Evolutionary conservation across 2,797 vertebrate genomes (phyloP).

Genomic region (Acridotheres tristis): DNA sequence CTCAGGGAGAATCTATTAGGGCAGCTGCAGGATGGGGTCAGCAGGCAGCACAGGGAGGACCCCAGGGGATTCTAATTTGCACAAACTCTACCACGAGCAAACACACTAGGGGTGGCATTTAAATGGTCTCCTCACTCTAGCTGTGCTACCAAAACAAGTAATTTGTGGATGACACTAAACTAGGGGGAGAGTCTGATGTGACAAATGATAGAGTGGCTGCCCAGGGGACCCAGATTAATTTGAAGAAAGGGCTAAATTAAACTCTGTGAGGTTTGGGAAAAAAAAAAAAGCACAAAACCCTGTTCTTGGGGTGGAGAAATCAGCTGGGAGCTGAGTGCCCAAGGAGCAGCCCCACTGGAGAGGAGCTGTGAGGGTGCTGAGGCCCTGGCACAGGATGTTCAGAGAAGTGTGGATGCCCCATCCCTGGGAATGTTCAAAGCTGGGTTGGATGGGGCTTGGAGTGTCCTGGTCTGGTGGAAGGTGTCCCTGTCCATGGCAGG

Average conservation of each 20-base stretch:
- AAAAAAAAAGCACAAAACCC: not conserved
- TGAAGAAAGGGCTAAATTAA: not conserved
- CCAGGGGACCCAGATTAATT: not conserved
- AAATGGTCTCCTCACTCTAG: not conserved
- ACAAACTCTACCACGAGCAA: not conserved
- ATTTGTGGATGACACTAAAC: slow-evolving; percentile 21
- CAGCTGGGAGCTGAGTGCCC: not conserved
- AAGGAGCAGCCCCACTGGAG: not conserved
- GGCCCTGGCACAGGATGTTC: not conserved
- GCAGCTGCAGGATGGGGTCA: slow-evolving; percentile 12
- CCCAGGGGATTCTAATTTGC: slow-evolving; percentile 20
- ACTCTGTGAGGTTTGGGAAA: not conserved
- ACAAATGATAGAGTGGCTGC: not conserved
- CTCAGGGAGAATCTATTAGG: not conserved
- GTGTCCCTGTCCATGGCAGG: not conserved
- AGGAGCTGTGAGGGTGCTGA: not conserved
- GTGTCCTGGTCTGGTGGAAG: accelerated
- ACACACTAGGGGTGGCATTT: not conserved
- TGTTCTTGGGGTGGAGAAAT: not conserved
- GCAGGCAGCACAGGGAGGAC: not conserved
- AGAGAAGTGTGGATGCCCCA: not conserved
- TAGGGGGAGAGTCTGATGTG: not conserved
- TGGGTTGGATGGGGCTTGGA: not conserved
- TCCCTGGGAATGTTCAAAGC: not conserved
- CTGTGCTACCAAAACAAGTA: not conserved